Base-by-base conservation (phyloP, 2,113 vertebrate species). In the Fulmarus glacialis region DNA sequence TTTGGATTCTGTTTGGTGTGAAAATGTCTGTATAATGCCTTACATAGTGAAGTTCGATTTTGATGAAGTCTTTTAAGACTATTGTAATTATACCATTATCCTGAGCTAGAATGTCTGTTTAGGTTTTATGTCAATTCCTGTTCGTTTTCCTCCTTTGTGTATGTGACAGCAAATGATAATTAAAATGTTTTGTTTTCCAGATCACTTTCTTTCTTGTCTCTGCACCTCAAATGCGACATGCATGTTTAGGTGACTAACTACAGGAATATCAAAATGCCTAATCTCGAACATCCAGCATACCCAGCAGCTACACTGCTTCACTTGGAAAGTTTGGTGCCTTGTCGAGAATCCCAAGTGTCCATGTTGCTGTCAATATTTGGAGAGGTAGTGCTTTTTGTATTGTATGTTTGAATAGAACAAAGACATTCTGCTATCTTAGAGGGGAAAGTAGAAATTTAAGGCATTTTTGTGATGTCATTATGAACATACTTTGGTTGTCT, bases 311-410 rank as follows among this genome's bases (percentile, higher is more conserved):
- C 77, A 9, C 97, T 99, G 91, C 96, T 89, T 62, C 96, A 15
- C 3, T 42, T 99, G 91, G 97, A 98, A n/a, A 98, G 98, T 90
- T 30, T 96, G 90, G 97, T 99, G 90, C 98, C 98, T 12, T 99
- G 99, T 95, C 98, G 99, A 63, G 99, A 99, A 63, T 79, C 98
- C 26, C 99, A 99, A 47, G 98, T 99, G 17, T 98, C 98, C 56
- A 90, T 82, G 27, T 85, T 99, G 97, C 97, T 99, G 92, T 98
- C 99, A 4, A 64, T 99, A 55, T 99, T 99, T 97, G 99, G 99
- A 89, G 98, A 99, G 99, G 99, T 99, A 96, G 2, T 64, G 50
- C 27, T 91, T 84, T 67, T 66, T 67, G 0, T 56, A 1, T 53
- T 50, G 10, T 12, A 0, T 9, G 2, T 89, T 70, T 80, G 30